Evolutionary conservation across 2,888 invertebrate genomes (phyloP), one percentile per base, ranked within the genome.

Genomic region (Drosophila barbarae): DNA sequence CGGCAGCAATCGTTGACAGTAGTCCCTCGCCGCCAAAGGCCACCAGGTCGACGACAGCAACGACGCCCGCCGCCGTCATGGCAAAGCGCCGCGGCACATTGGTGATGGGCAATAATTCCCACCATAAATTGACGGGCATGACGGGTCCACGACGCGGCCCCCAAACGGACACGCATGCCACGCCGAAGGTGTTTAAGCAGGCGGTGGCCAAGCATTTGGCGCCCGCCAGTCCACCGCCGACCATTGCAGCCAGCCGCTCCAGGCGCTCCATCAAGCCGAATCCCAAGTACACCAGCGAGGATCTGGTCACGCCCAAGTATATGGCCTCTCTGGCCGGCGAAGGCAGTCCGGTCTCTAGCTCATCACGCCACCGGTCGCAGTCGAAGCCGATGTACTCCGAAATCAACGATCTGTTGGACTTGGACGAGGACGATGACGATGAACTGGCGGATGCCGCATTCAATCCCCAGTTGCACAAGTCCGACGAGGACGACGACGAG

Each of bases 261-360:
- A 77, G 88, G 52, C 86, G 90, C 35, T 89, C 89, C 10, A 89
- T 89, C 15, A 90, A 90, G 67, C 90, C 90, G 39, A 90, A 90
- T 85, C 89, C 89, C 0, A 89, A 88, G 69, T 90, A 90, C 66
- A 75, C 86, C 8, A 89, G 89, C 72, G 88, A 88, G 4, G 88
- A 89, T 60, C 73, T 89, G 46, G 85, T 90, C 0, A 87, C 88
- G n/a, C 85, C 88, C 6, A 85, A 84, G 34, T 86, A 86, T 44
- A 72, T 84, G 3, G 73, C 73, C 9, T 41, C 74, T 0, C 23
- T 80, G n/a, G 44, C 56, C 13, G 69, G 47, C 15, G 55, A 36
- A 5, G 18, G 41, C 42, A 65, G 18, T 26, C 54, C 23, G n/a
- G 9, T 15, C 1, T 23, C 68, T 13, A 47, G 59, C 21, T 13